Conservation (phyloP, 2,113 vertebrate species). For the Microtus montanus region DNA sequence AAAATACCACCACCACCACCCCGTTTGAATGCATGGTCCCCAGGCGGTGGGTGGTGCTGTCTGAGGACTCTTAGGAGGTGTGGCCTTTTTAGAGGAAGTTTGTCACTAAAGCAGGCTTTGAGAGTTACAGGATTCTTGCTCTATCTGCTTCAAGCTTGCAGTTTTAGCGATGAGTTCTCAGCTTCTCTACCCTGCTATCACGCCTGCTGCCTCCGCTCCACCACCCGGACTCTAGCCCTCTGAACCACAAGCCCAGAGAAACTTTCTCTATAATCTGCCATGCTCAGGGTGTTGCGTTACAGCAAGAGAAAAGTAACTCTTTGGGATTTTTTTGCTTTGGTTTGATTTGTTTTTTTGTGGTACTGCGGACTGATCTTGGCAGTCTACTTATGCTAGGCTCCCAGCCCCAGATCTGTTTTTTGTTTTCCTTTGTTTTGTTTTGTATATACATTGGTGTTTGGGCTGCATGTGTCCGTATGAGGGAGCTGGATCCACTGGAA, state of each 20-base stretch:
- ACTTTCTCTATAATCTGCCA: neutral
- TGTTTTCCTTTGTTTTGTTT: neutral
- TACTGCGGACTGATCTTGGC: neutral
- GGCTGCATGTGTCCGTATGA: neutral
- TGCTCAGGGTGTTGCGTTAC: neutral
- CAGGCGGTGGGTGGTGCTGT: neutral
- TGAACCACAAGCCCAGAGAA: neutral
- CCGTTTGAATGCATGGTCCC: neutral
- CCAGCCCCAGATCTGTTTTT: neutral
- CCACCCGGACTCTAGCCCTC: neutral
- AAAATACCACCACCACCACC: neutral
- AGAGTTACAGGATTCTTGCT: neutral
- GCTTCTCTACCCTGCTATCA: neutral
- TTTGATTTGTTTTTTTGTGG: neutral
- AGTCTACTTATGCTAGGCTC: neutral
- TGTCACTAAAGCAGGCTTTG: neutral
- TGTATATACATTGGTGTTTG: neutral
- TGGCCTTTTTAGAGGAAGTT: neutral
- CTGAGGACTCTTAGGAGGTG: neutral
- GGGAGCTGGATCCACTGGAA: neutral
- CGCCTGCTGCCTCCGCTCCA: neutral
- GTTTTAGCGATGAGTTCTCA: neutral
- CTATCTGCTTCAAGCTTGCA: neutral
- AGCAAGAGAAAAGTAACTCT: neutral
- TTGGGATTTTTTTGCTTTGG: neutral